Evolutionary conservation across 2,888 invertebrate genomes (phyloP).

Genomic region (Dicyrtomina minuta): DNA sequence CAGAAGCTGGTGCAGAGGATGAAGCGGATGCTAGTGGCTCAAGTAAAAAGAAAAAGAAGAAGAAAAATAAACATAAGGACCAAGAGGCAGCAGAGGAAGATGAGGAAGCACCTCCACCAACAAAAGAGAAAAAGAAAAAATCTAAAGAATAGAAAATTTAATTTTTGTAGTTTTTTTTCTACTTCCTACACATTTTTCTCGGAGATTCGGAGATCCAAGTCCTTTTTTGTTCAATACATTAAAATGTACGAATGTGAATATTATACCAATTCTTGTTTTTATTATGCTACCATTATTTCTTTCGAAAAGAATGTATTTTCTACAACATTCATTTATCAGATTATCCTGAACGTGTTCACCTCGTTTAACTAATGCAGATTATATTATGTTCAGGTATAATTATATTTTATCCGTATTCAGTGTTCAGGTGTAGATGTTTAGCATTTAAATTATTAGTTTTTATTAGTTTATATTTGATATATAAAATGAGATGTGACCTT

Average conservation of each 20-base stretch:
- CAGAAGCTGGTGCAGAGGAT: slow-evolving; percentile 54
- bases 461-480: no score
- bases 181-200: neutral
- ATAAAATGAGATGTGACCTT: neutral
- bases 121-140: slow-evolving; percentile 66
- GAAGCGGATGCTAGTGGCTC: slow-evolving; percentile 55
- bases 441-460: neutral
- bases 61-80: slow-evolving; percentile 58
- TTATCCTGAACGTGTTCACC: no score
- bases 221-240: neutral
- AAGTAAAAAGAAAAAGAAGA: slow-evolving; percentile 69
- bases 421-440: neutral
- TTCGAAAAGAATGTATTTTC: slow-evolving; percentile 1
- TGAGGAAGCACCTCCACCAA: slow-evolving; percentile 57
- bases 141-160: neutral
- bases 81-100: slow-evolving; percentile 41
- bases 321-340: neutral
- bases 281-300: neutral
- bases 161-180: slow-evolving; percentile 10
- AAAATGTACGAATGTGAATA: neutral
- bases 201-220: neutral
- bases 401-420: slow-evolving; percentile 2
- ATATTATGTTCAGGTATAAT: neutral
- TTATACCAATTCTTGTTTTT: neutral
- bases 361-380: neutral